Base-by-base conservation (phyloP, 2,888 invertebrate genomes). In the Theretra japonica region DNA sequence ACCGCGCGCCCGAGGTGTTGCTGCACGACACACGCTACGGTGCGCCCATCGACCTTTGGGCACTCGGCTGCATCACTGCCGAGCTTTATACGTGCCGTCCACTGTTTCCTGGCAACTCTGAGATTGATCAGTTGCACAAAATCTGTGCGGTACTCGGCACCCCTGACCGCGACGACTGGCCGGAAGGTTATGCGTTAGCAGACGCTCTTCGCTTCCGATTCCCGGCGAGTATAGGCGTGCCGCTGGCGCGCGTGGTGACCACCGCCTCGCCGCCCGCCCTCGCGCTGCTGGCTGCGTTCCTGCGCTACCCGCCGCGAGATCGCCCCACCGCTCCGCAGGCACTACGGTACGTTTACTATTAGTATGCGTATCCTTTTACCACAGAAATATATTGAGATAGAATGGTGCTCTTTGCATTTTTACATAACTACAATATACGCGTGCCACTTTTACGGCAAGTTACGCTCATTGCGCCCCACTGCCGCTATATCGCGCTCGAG, bases 41-140 rank as follows among this genome's bases (percentile, higher is more conserved):
- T 82, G 98, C 99, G 74, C 98, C 99, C 0, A 99, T 99, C 78
- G 99, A 99, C 91, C 95, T 99, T 78, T 99, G 99, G 99, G 99
- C 99, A 3, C 97, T 99, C 69, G 99, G 99, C 60, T 99, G 99
- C 86, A 99, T 99, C 80, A 98, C 99, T 96, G 98, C 99, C 7
- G 99, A 99, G 92, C 95, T 99, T 72, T 99, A 99, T 90, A 99
- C 99, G 57, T 97, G 98, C 84, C 96, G 99, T 62, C 99, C 99
- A 0, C 94, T 99, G 41, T 99, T 99, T 91, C 99, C 99, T 0
- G 99, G 99, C 4, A 98, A 97, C 83, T 98, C 98, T 76, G 99
- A 99, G 94, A 98, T 99, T 75, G 99, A 99, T 91, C 98, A 99
- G 93, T 96, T 99, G 75, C 99, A 99, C 88, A 98, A 98, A 92